A percentile compares a stretch with the other conserved stretches of the same genome.
Conservation (phyloP, 1,140 invertebrate species). For the Microplitis mediator region DNA sequence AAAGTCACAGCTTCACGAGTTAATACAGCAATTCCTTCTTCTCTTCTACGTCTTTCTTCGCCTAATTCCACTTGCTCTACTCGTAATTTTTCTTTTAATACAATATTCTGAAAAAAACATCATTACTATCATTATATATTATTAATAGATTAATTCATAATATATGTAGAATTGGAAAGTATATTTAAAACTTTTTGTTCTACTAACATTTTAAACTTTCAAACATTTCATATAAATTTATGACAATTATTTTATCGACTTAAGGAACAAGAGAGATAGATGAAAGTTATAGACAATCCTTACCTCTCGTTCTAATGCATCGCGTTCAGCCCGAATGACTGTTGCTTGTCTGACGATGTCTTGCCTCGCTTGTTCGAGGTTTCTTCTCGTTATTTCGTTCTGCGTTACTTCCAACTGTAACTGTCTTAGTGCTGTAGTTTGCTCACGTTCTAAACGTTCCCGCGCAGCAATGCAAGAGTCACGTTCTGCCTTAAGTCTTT, state of each 20-base stretch:
- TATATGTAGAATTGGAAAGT: background rate
- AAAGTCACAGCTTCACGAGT: slow-evolving; percentile 51
- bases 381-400: slow-evolving; percentile 64
- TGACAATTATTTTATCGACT: background rate
- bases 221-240: background rate
- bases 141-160: background rate
- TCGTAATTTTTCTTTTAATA: slow-evolving; percentile 62
- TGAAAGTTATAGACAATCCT: slow-evolving; percentile 26
- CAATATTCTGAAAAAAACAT: slow-evolving; percentile 60
- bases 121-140: slow-evolving; percentile 6
- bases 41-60: slow-evolving; percentile 49
- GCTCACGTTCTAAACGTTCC: slow-evolving; percentile 46
- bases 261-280: slow-evolving; percentile 7
- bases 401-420: slow-evolving; percentile 65
- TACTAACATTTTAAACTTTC: no score
- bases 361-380: slow-evolving; percentile 65
- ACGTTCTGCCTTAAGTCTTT: slow-evolving; percentile 51
- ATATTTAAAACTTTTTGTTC: background rate
- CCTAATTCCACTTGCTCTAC: slow-evolving; percentile 60
- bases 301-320: slow-evolving; percentile 67
- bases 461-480: slow-evolving; percentile 46
- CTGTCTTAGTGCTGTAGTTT: slow-evolving; percentile 50
- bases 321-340: slow-evolving; percentile 66
- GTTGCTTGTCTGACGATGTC: slow-evolving; percentile 68
- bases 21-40: slow-evolving; percentile 54